These are phyloP conservation scores for Gopherus evgoodei DNA, from an alignment of 2,113 vertebrate species.

Conservation along the genomic window DNA sequence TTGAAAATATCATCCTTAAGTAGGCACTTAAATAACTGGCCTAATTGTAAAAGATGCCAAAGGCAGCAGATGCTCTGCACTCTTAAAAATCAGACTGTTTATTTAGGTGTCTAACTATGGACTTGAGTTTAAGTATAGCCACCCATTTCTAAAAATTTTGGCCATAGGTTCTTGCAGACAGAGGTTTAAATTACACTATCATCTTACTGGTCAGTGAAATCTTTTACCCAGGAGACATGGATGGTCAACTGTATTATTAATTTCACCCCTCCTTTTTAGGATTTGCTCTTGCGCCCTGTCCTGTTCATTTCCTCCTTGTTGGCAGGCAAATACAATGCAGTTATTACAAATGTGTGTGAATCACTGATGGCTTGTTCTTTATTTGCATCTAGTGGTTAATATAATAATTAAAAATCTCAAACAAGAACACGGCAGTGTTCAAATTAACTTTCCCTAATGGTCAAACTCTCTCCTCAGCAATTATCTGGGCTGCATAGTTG, in stretches of 20 bases:
- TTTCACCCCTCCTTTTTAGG: background rate
- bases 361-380: background rate
- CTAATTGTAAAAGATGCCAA: background rate
- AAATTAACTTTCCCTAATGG: background rate
- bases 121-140: background rate
- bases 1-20: background rate
- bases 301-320: background rate
- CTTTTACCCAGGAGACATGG: background rate
- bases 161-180: background rate
- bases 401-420: background rate
- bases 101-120: background rate
- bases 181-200: background rate
- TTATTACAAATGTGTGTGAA: background rate
- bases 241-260: background rate
- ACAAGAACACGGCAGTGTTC: background rate
- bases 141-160: background rate
- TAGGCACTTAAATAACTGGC: background rate
- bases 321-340: background rate
- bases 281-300: background rate
- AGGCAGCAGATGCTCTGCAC: background rate
- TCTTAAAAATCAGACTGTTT: background rate
- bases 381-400: slow-evolving; percentile 8
- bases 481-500: background rate
- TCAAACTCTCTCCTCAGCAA: background rate
- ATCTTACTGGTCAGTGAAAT: background rate